phyloP scores from a whole-genome alignment of 2,113 vertebrate genomes.

The Podocnemis expansa region DNA sequence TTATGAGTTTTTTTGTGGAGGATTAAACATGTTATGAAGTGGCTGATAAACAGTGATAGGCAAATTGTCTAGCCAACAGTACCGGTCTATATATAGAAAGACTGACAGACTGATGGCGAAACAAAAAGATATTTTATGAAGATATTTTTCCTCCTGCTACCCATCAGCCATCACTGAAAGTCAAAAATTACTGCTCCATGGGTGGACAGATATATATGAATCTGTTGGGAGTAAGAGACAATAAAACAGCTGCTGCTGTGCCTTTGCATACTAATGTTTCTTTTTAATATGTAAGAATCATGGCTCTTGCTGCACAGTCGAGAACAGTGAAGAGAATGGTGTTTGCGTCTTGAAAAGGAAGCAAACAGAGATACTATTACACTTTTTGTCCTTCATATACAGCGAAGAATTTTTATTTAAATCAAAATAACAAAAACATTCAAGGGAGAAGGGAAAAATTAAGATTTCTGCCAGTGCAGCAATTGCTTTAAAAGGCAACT shows the following conservation, averaged over 20 bases:
- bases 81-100: background rate
- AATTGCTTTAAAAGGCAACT: background rate
- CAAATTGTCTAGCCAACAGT: background rate
- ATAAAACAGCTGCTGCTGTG: background rate
- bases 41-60: background rate
- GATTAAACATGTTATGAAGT: background rate
- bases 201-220: background rate
- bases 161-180: background rate
- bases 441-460: background rate
- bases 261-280: background rate
- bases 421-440: background rate
- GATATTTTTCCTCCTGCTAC: background rate
- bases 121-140: background rate
- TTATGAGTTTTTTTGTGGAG: background rate
- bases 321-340: background rate
- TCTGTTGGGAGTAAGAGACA: background rate
- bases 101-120: background rate
- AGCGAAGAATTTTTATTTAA: background rate
- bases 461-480: background rate
- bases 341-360: background rate
- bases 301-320: background rate
- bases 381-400: background rate
- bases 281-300: background rate
- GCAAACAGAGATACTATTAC: background rate
- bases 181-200: background rate